Percentiles rank a stretch among this genome's conserved stretches.
These are phyloP conservation scores for Drosophila lacicola DNA, from an alignment of 2,888 invertebrate genomes.

Conservation along the genomic window DNA sequence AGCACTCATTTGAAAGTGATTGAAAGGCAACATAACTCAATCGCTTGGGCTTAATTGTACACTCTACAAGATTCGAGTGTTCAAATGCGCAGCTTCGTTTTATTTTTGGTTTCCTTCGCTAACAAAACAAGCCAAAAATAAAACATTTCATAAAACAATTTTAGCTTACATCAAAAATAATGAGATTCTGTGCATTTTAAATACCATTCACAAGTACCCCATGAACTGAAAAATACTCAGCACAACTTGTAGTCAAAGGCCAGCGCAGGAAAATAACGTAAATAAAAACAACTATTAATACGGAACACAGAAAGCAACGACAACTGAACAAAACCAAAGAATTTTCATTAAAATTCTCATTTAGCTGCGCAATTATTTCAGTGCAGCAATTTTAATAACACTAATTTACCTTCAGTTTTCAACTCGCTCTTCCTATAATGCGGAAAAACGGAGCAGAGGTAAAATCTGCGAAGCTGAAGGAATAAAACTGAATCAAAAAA, in stretches of 20 bases:
- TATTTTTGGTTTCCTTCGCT: background rate
- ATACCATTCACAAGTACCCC: constrained; percentile 6
- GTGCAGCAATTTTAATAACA: constrained; percentile 80
- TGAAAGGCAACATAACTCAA: constrained; percentile 62
- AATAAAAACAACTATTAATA: constrained; percentile 25
- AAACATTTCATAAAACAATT: constrained; percentile 5
- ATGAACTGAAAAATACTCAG: background rate
- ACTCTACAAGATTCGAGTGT: constrained; percentile 32
- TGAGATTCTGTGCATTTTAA: background rate
- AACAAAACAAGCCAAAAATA: constrained; percentile 9
- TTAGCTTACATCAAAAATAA: background rate
- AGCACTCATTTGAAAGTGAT: constrained; percentile 40
- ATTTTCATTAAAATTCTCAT: constrained; percentile 78
- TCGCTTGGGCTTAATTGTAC: constrained; percentile 44
- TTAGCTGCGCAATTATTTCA: constrained; percentile 75
- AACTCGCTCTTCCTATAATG: constrained; percentile 44
- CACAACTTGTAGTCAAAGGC: constrained; percentile 1
- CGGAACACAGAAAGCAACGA: constrained; percentile 19
- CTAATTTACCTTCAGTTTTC: constrained; percentile 76
- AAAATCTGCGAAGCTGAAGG: background rate
- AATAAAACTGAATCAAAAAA: constrained; percentile 51
- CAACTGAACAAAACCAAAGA: constrained; percentile 60
- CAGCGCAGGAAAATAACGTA: constrained; percentile 12
- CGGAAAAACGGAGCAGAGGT: constrained; percentile 34
- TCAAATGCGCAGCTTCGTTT: constrained; percentile 4